These are phyloP conservation scores for Spongilla lacustris DNA, from an alignment of 37 sponge, comb jelly and placozoan species.

Conservation along the genomic window DNA sequence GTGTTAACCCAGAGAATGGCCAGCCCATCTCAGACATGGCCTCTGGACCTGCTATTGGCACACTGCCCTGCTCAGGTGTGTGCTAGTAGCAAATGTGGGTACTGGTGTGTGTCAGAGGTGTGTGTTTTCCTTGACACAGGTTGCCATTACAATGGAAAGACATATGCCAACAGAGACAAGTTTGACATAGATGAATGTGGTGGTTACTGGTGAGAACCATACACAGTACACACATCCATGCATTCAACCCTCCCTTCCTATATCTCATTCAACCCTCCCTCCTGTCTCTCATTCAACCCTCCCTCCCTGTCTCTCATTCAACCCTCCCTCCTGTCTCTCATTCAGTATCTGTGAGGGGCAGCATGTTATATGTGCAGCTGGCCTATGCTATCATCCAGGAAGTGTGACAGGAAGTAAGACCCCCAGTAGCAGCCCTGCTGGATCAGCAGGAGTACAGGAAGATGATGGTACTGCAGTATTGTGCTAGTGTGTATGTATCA, in stretches of 20 bases:
- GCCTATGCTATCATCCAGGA: not conserved
- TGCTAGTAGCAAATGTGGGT: not conserved
- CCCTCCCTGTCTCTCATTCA: no score
- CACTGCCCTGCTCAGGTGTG: not conserved
- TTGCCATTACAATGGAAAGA: not conserved
- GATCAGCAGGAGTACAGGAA: not conserved
- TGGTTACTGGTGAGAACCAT: not conserved
- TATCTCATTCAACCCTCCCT: no score
- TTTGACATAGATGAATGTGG: not conserved
- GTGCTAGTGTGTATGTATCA: no score
- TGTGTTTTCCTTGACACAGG: not conserved
- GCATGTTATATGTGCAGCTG: not conserved
- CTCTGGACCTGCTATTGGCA: not conserved
- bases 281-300: not conserved
- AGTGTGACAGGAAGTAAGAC: not conserved
- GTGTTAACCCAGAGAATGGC: slow-evolving; percentile 38
- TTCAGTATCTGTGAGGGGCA: not conserved
- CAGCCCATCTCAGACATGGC: slow-evolving; percentile 36
- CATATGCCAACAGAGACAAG: not conserved
- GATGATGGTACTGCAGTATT: not conserved
- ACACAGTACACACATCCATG: not conserved
- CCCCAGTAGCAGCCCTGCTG: not conserved
- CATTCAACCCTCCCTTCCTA: not conserved
- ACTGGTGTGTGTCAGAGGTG: not conserved
- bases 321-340: not conserved